Base-by-base conservation (phyloP, 2,888 invertebrate species). In the Thereva nobilitata region DNA sequence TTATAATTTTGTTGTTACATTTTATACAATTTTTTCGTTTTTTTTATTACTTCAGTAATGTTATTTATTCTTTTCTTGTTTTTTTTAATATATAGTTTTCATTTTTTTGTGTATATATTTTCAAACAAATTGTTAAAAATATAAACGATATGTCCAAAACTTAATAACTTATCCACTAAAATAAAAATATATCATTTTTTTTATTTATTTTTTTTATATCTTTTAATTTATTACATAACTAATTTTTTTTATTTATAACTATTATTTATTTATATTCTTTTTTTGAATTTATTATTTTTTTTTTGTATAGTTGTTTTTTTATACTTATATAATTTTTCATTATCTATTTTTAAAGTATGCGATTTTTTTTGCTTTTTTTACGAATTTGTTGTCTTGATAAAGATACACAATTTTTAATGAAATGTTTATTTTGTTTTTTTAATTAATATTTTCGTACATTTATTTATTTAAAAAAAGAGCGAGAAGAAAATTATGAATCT, bases 131-230 rank as follows among this genome's bases (percentile, higher is more conserved):
- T 53, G 52, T 64, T 64, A 57, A 70, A 70, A 70, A 69, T 68
- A 66, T 67, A 70, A 70, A 70, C 70, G 70, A 70, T 70, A 70
- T 70, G 70, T 67, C 53, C 66, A 68, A 70, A 69, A 67, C 61
- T 67, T 64, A 70, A 70, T 67, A 70, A 66, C 64, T 64, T 70
- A 67, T 66, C 12, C 52, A 35, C 44, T 61, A 61, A 61, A 61
- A 61, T 61, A 61, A 61, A 61, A 61, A 61, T 61, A 61, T 61
- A 61, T 61, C 50, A 10, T 61, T 61, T 41, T 67, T 42, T 47
- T 8, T 42, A 42, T 50, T 67, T 53, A 50, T 53, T 12, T 52
- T 42, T 44, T 61, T 9, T 61, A 50, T 59, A 52, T 55, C 34
- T 56, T 45, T 54, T 40, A 41, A 37, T 38, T 63, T 44, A 12